A percentile compares a stretch with the other conserved stretches of the same genome.
phyloP scores from a whole-genome alignment of 1,140 invertebrate species.

The Steinernema feltiae region DNA sequence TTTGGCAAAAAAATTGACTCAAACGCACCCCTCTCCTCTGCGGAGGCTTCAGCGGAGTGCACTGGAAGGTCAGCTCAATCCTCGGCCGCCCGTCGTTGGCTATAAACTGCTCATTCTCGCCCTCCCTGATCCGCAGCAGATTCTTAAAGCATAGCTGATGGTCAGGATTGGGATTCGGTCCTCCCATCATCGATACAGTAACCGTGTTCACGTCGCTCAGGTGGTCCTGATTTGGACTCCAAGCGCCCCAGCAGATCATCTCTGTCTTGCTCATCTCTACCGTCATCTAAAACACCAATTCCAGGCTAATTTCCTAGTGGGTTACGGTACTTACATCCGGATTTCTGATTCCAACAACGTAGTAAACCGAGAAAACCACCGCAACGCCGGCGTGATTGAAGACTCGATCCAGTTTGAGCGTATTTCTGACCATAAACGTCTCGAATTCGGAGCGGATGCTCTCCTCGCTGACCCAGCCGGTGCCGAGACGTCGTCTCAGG shows the following conservation, averaged over 20 bases:
- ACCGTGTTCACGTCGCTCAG: not conserved
- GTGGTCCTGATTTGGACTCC: not conserved
- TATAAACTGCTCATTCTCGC: not conserved
- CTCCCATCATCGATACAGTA: not conserved
- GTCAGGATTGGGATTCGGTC: not conserved
- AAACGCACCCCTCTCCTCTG: not conserved
- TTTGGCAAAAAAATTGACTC: no score
- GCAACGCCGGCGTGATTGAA: not conserved
- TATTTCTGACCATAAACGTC: not conserved
- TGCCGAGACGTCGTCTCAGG: not conserved
- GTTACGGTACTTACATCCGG: not conserved
- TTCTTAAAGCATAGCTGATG: slow-evolving; percentile 4
- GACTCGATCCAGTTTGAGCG: not conserved
- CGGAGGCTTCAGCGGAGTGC: not conserved
- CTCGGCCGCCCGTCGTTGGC: not conserved
- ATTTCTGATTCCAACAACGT: not conserved
- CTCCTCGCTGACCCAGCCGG: slow-evolving; percentile 5
- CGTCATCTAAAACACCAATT: not conserved
- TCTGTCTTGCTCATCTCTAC: slow-evolving; percentile 7
- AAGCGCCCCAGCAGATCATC: slow-evolving; percentile 1
- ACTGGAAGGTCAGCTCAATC: slow-evolving; percentile 7
- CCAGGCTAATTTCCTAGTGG: not conserved
- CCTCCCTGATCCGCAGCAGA: not conserved
- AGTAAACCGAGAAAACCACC: not conserved
- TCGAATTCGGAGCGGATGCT: not conserved